Base-by-base conservation (phyloP, 2,888 invertebrate species). In the Acrocyrtus sp. region DNA sequence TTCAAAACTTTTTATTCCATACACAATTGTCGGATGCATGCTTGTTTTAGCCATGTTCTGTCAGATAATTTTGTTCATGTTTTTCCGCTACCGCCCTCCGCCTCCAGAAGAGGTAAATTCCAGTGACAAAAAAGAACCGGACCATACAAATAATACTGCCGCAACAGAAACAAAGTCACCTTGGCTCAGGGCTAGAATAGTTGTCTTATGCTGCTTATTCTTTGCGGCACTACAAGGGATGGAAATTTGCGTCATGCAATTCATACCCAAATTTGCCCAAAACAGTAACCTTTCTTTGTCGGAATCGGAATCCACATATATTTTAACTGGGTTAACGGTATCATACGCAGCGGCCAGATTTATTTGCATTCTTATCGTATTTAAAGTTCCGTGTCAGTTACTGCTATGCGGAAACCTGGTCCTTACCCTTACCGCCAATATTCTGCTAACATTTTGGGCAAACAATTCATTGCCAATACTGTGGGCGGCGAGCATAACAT, bases 191-290 rank as follows among this genome's bases (percentile, higher is more conserved):
- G 5, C 67, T 1, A 21, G 51, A 61, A 15, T 67, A n/a, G 60
- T 66, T 17, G 2, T 60, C 5, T 43, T 75, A 8, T 39, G 61
- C 2, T 60, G 66, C 6, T 41, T 57, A 10, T 63, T 74, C 12
- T 67, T 70, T 22, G 78, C 65, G 2, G 75, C 73, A 10, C 75
- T 74, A 48, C 69, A 66, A 62, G 78, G 76, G 2, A 75, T 78
- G 76, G 79, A 75, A 66, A 72, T 66, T 65, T 68, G 66, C 24
- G 76, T 69, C 1, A 61, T 79, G 21, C 78, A 79, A 69, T 79
- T 79, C 48, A 56, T 78, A 10, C 72, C 79, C 4, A 78, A 78
- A 17, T 78, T 79, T 60, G 73, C 61, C 3, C 76, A 79, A 58
- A 65, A 70, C 39, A 68, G 74, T 45, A 74, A 76, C 29, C 27